These are phyloP conservation scores for Araneus ventricosus DNA, from an alignment of 1,140 invertebrate genomes.

Conservation along the genomic window DNA sequence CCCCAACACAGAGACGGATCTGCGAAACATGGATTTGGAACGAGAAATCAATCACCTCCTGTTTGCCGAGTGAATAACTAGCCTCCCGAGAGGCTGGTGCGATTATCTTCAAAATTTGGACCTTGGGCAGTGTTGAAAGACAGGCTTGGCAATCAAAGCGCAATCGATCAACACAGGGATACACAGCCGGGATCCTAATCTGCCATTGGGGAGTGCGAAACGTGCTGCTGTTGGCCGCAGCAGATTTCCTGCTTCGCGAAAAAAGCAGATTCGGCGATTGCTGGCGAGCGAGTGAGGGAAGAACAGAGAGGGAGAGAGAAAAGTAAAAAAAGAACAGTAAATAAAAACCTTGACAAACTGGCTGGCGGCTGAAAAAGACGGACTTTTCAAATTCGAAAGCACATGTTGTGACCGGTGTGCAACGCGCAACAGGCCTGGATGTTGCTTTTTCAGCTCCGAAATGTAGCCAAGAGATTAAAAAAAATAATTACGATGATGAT, in stretches of 20 bases:
- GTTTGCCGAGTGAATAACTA: neutral
- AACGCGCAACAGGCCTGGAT: neutral
- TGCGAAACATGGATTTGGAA: neutral
- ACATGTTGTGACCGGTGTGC: neutral
- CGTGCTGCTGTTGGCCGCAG: neutral
- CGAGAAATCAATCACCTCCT: neutral
- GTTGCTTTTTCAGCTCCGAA: neutral
- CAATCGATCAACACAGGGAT: neutral
- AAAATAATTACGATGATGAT: neutral
- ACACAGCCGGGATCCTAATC: neutral
- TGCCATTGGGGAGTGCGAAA: neutral
- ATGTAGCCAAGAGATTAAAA: conserved; percentile 4
- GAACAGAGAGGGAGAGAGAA: neutral
- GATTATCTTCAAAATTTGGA: conserved; percentile 34
- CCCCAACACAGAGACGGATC: neutral
- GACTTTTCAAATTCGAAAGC: conserved; percentile 28
- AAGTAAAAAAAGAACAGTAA: neutral
- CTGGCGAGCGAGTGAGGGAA: neutral
- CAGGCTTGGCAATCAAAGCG: neutral
- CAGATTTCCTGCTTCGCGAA: conserved; percentile 29
- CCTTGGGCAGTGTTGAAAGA: conserved; percentile 55
- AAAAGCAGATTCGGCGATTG: conserved; percentile 9
- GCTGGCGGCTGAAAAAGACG: conserved; percentile 12
- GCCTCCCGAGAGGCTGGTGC: neutral
- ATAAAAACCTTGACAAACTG: conserved; percentile 58